Evolutionary conservation across 1,140 invertebrate species (phyloP).

Genomic region (Drosophila miranda): DNA sequence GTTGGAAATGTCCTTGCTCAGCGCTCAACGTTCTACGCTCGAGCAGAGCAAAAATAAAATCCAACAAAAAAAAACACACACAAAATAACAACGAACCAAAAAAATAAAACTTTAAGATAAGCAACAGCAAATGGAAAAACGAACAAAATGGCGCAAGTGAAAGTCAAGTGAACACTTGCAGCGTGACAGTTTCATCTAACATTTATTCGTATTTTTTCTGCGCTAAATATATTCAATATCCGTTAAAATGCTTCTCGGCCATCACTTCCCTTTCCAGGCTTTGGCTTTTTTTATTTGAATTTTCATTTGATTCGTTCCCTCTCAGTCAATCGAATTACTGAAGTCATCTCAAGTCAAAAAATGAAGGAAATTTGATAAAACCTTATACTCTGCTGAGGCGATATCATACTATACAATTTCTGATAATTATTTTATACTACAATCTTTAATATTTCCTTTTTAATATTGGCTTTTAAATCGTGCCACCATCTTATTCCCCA

Average conservation of each 20-base stretch:
- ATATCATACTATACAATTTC: too few species aligned
- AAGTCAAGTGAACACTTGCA: constrained; percentile 35
- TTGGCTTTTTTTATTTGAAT: constrained; percentile 18
- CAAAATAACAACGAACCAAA: constrained; percentile 20
- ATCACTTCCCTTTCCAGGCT: not conserved
- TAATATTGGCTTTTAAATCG: too few species aligned
- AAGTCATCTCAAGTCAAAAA: constrained; percentile 7
- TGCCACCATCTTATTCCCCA: too few species aligned
- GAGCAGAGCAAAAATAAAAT: constrained; percentile 35
- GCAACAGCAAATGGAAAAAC: constrained; percentile 11
- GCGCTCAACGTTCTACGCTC: not conserved
- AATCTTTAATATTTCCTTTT: too few species aligned
- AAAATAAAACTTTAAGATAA: constrained; percentile 57
- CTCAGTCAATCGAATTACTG: constrained; percentile 27
- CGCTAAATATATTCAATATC: constrained; percentile 39
- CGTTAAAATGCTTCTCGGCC: constrained; percentile 21
- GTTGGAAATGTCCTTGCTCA: constrained; percentile 54
- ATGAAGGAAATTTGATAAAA: not conserved
- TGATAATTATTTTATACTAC: too few species aligned
- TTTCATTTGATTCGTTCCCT: constrained; percentile 9
- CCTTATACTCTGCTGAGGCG: not conserved
- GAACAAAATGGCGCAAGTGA: constrained; percentile 2
- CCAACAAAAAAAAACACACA: constrained; percentile 34
- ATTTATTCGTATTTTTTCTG: constrained; percentile 22
- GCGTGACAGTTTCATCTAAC: constrained; percentile 35